Base-by-base conservation (phyloP, 2,888 invertebrate genomes). In the Eupithecia subumbrata region DNA sequence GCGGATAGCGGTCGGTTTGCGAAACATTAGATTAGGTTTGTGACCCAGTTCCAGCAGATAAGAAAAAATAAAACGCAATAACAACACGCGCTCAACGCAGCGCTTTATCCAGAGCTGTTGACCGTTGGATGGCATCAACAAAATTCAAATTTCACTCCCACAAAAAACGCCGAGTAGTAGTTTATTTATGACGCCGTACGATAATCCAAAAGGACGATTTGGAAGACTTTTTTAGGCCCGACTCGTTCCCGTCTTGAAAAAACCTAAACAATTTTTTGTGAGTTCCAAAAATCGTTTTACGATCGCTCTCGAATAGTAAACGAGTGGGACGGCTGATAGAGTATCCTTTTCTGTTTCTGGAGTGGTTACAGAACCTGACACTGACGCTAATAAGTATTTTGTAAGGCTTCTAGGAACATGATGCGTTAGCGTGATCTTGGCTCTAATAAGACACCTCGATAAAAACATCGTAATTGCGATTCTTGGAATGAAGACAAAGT, bases 241-340 rank as follows among this genome's bases (percentile, higher is more conserved):
- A 83, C 83, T 82, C 84, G 84, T 84, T 83, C 86, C 86, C 82
- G 82, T 82, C 82, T 85, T 84, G 91, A 93, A 93, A 91, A 94
- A 93, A 94, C 88, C 92, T 92, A 92, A 94, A 94, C 93, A 94
- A 89, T 89, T 93, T 94, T 93, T 91, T 92, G 91, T 92, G 77
- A 81, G 84, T 86, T 81, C 85, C 89, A 87, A 89, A 90, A 94
- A 90, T 90, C 87, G 89, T 91, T 94, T 92, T 94, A 95, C 93
- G 94, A 94, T 91, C 90, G 88, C 88, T 89, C 89, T 91, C 89
- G 86, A 88, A 90, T 94, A 92, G 94, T 94, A 93, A 91, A 90
- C 71, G 89, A 93, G 84, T 60, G 88, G 84, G 91, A 89, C 74
- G 79, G 82, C 45, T 77, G 82, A 83, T 78, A 48, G 16, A 67